Evolutionary conservation across 2,113 vertebrate species (phyloP).

Genomic region (Varanus salvator): DNA sequence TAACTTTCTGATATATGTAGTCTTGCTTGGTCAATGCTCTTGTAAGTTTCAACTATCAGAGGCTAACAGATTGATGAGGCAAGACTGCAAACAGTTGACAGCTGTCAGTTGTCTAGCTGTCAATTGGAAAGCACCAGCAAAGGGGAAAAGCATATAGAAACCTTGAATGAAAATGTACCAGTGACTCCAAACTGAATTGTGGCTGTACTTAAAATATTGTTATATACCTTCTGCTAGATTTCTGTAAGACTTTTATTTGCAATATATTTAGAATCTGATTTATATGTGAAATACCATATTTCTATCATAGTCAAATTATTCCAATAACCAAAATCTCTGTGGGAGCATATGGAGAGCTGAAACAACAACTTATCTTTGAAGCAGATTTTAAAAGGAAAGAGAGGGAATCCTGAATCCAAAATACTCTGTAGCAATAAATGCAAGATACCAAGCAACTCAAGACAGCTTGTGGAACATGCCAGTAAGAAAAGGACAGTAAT

Average conservation of each 20-base stretch:
- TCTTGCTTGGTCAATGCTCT: too few species aligned
- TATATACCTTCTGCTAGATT: neutral
- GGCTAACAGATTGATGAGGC: too few species aligned
- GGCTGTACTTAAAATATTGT: neutral
- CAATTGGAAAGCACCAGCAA: too few species aligned
- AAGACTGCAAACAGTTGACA: too few species aligned
- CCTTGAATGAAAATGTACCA: neutral
- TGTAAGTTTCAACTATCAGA: too few species aligned
- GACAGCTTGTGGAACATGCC: constrained; percentile 51
- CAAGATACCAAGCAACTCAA: constrained; percentile 55
- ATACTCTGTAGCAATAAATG: constrained; percentile 58
- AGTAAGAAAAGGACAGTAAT: constrained; percentile 54
- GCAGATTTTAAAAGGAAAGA: constrained; percentile 35
- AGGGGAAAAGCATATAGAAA: neutral
- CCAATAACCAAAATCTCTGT: constrained; percentile 32
- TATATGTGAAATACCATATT: neutral
- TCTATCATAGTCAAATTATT: constrained; percentile 37
- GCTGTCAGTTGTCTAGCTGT: too few species aligned
- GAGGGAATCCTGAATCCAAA: constrained; percentile 55
- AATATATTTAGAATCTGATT: constrained; percentile 7
- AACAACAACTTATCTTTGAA: constrained; percentile 61
- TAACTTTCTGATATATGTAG: too few species aligned
- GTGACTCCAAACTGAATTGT: neutral
- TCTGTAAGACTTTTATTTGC: neutral
- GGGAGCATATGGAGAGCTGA: constrained; percentile 31